These are phyloP conservation scores for Tinea pellionella DNA, from an alignment of 2,888 invertebrate species.

Conservation along the genomic window DNA sequence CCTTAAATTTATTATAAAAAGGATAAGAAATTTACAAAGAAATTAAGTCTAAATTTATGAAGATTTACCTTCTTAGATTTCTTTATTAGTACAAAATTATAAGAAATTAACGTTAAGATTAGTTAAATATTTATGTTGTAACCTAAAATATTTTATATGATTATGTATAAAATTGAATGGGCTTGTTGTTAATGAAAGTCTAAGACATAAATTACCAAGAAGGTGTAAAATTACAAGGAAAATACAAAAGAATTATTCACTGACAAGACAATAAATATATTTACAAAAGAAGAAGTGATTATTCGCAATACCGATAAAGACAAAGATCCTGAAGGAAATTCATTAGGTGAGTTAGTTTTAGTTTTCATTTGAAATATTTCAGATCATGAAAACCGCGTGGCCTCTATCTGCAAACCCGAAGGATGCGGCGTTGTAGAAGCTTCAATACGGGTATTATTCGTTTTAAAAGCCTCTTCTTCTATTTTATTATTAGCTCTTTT, in stretches of 20 bases:
- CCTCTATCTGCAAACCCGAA: too few relatives aligned
- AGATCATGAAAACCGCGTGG: too few relatives aligned
- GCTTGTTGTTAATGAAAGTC: constrained; percentile 25
- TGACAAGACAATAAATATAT: background rate
- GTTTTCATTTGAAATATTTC: too few relatives aligned
- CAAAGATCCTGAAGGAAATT: background rate
- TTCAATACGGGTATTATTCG: too few relatives aligned
- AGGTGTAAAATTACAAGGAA: constrained; percentile 9
- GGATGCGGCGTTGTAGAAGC: too few relatives aligned
- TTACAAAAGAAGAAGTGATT: background rate
- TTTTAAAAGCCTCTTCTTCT: too few relatives aligned
- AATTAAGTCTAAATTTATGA: constrained; percentile 53
- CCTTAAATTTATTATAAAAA: constrained; percentile 67
- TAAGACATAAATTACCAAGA: constrained; percentile 7
- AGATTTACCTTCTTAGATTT: constrained; percentile 64
- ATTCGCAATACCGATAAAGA: background rate
- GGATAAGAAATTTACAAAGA: constrained; percentile 45
- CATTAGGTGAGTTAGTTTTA: background rate
- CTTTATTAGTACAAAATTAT: constrained; percentile 68
- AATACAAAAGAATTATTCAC: background rate
- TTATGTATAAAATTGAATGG: constrained; percentile 46
- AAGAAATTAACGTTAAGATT: constrained; percentile 65
- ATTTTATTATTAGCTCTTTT: too few relatives aligned
- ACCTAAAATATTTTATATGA: constrained; percentile 61
- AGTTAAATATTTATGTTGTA: constrained; percentile 62